Evolutionary conservation across 2,888 invertebrate species (phyloP).

Genomic region (Hyppa rectilinea): DNA sequence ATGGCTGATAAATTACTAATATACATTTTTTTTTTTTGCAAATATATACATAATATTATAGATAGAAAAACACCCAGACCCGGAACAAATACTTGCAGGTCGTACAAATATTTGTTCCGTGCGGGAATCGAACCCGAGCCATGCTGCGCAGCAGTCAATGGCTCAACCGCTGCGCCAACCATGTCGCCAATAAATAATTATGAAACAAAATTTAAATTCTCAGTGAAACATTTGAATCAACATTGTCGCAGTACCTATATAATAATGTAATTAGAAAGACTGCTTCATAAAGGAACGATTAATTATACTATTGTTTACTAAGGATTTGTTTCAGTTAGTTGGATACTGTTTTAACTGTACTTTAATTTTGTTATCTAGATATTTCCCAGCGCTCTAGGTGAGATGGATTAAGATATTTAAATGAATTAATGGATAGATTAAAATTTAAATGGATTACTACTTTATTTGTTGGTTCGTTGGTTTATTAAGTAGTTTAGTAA

Average conservation of each 20-base stretch:
- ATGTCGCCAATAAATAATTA: no score
- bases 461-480: neutral
- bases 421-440: slow-evolving; percentile 7
- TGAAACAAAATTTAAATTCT: neutral
- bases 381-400: slow-evolving; percentile 11
- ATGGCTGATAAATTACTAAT: no score
- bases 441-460: neutral
- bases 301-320: slow-evolving; percentile 14
- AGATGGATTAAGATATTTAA: slow-evolving; percentile 15
- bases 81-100: no score
- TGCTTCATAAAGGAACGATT: slow-evolving; percentile 14
- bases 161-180: no score
- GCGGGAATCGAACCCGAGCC: no score
- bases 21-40: no score
- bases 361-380: slow-evolving; percentile 12
- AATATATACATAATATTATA: no score
- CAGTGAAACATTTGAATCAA: slow-evolving; percentile 1
- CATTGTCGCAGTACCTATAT: neutral
- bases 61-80: no score
- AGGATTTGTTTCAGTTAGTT: slow-evolving; percentile 26
- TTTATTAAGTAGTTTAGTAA: neutral
- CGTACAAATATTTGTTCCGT: no score
- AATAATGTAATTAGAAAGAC: slow-evolving; percentile 9
- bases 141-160: no score
- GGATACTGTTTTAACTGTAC: slow-evolving; percentile 1